Evolutionary conservation across 2,113 vertebrate species (phyloP).

Genomic region (Orthonyx spaldingii): DNA sequence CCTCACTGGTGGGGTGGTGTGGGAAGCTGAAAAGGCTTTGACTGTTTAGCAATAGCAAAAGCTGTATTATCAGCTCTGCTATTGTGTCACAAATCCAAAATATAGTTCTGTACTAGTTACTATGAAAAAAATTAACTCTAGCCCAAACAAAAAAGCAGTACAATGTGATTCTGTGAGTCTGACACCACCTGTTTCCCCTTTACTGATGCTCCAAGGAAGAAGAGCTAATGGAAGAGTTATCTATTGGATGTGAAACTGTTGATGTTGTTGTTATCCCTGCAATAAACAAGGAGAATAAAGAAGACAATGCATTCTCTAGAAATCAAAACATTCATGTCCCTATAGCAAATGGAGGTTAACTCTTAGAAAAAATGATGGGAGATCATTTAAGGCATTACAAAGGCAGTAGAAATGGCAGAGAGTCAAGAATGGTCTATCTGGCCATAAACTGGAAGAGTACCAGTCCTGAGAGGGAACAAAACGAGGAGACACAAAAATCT

Average conservation of each 20-base stretch:
- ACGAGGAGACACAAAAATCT: neutral
- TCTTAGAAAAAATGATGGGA: neutral
- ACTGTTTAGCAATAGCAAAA: neutral
- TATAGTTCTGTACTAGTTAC: neutral
- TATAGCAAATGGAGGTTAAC: neutral
- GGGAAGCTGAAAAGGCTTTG: neutral
- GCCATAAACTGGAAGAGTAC: neutral
- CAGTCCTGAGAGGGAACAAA: neutral
- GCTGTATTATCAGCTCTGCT: neutral
- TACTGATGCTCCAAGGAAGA: neutral
- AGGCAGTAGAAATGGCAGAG: neutral
- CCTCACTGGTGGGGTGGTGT: rapidly evolving
- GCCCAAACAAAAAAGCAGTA: neutral
- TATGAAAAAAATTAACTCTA: neutral
- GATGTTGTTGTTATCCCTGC: neutral
- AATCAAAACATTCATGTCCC: neutral
- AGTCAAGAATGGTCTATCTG: neutral
- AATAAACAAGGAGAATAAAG: neutral
- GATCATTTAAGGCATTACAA: neutral
- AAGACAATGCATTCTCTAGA: neutral
- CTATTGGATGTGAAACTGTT: neutral
- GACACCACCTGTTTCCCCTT: neutral
- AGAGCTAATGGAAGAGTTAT: neutral
- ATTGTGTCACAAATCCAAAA: neutral
- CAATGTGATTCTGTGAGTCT: neutral